Evolutionary conservation across 2,797 vertebrate genomes (phyloP), one percentile per base, ranked within the genome.

Genomic region (Tauraco hartlaubi): DNA sequence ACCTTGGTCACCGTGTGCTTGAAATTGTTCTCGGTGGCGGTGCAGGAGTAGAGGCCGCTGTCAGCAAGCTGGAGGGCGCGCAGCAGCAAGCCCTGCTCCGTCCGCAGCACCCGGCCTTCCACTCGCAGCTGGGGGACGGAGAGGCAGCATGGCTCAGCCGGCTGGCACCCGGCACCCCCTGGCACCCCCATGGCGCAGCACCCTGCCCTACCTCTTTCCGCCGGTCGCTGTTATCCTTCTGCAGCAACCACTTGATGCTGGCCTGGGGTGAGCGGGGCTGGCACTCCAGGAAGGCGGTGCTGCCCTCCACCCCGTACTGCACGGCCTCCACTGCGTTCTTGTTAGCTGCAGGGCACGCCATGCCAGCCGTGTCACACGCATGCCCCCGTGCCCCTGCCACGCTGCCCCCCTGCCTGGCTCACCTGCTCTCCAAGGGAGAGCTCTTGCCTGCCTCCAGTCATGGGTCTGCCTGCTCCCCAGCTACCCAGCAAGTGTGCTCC

Each of bases 1-100:
- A 99, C 98, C 90, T 99, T 99, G 61, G 99, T 98, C 54, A 99
- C 98, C 0, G 98, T 98, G 95, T 99, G 99, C 93, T 99, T 99
- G 98, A 99, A 99, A 98, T 99, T 99, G 97, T 99, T 99, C 98
- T 99, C 99, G 0, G 99, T 99, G 98, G 99, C 99, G 0, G 99
- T 99, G 98, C 99, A 99, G 96, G 99, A 99, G 98, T 99, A 99
- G 85, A 99, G 98, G 90, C 99, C 99, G 0, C 98, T 98, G 71
- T 99, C 99, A 0, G 98, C 90, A 3, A 98, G 98, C 98, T 99
- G 99, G 87, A 99, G 98, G 9, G 99, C 99, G 1, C 99, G 99
- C 77, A 99, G 98, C 73, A 99, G 98, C 78, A 99, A 97, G 52
- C 99, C 99, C 84, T 99, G 98, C 37, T 99, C 99, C 1, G 99